Base-by-base conservation (phyloP, 2,113 vertebrate genomes). In the Prolemur simus region DNA sequence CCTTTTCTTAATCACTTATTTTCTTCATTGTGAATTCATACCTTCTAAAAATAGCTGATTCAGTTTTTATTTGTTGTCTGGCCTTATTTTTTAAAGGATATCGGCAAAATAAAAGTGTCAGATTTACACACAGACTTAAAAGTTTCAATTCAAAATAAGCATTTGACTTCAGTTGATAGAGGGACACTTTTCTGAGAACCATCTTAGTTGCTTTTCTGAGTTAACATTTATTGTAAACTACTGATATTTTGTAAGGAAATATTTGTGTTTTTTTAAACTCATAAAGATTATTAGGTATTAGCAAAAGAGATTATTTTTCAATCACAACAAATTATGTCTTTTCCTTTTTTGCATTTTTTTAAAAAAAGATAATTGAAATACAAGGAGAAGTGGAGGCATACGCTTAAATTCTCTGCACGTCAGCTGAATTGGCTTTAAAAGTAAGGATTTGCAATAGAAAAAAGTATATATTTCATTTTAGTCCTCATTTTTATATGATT, bases 201-300 rank as follows among this genome's bases (percentile, higher is more conserved):
- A n/a, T 73, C 89, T 81, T 92, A 92, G 68, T 71, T 89, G 52
- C 2, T 90, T 87, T 84, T 87, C 39, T 84, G 37, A 54, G 34
- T 93, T 87, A 92, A 83, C 69, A 54, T 6, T 34, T 64, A 56
- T 32, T 73, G 0, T 90, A 76, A 89, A 82, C 32, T 80, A 25
- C 9, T 92, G 8, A 64, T 85, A 85, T 29, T 80, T 84, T 56
- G 14, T 87, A 87, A 96, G 20, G 56, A 8, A 66, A 80, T 84
- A 69, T 68, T 21, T 96, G 21, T 80, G 14, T 5, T 42, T 73
- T n/a, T 66, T 23, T 83, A 21, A 87, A 68, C 5, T 83, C 8
- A 73, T 45, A 80, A 69, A 63, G 49, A 64, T 94, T 49, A 32
- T 54, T 95, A 77, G 2, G 56, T 89, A 83, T 37, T 42, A 68